Percentiles rank a stretch among this genome's conserved stretches.
Conservation (phyloP, 2,888 invertebrate species). For the Acrocyrtus sp. region DNA sequence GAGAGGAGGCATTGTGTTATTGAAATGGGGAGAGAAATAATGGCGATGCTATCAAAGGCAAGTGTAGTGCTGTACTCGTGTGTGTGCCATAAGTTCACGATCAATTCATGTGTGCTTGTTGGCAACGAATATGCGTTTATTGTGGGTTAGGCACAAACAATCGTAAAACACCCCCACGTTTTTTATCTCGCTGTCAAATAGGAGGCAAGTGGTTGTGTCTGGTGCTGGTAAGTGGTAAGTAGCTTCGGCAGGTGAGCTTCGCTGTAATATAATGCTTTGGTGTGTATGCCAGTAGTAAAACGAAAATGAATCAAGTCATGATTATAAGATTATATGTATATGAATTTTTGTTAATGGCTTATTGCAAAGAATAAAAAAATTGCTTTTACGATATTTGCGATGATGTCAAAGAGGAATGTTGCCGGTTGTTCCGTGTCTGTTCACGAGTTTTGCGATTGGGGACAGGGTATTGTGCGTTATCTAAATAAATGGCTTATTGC, state of each 20-base stretch:
- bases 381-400: too few species aligned
- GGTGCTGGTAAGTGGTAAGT: too few species aligned
- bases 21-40: too few species aligned
- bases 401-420: background rate
- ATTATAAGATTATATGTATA: too few species aligned
- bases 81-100: background rate
- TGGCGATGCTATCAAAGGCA: too few species aligned
- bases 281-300: too few species aligned
- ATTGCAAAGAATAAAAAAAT: too few species aligned
- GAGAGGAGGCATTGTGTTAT: too few species aligned
- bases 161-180: background rate
- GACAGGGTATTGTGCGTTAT: background rate
- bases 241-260: background rate
- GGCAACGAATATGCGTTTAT: background rate
- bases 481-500: background rate
- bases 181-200: background rate
- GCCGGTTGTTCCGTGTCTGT: background rate
- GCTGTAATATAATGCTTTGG: too few species aligned
- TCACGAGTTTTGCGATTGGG: background rate
- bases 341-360: too few species aligned
- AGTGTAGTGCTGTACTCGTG: too few species aligned
- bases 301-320: too few species aligned
- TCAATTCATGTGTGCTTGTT: background rate
- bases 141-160: background rate
- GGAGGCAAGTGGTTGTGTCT: background rate